Base-by-base conservation (phyloP, 2,888 invertebrate species). In the Ochropleura leucogaster region DNA sequence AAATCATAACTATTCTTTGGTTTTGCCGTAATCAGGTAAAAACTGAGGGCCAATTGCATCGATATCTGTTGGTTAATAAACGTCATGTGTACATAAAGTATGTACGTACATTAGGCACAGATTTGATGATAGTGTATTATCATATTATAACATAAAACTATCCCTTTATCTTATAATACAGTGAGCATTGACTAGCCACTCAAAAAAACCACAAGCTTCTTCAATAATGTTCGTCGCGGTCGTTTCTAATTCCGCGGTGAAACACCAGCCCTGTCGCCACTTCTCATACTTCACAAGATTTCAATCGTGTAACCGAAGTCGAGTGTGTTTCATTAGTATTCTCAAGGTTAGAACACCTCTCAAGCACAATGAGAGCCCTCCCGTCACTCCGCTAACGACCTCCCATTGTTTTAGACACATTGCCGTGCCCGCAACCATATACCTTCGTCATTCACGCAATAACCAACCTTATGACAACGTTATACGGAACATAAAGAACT, bases 341-440 rank as follows among this genome's bases (percentile, higher is more conserved):
- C 82, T 82, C 87, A 79, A 81, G 85, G 85, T 84, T 77, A 72
- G 79, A 72, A 78, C 86, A 76, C 82, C 80, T 85, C 85, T 67
- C 73, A 42, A 62, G 80, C 59, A 76, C 87, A 85, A 79, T 79
- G 73, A 86, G 87, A 77, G 80, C 80, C 82, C 85, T 85, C 74
- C 46, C 80, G 80, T 80, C 87, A 80, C 77, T 65, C 73, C 72
- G 68, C 80, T 85, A 85, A 85, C 85, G 87, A 85, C 82, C 87
- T 82, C 73, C 85, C 77, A 85, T 86, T 85, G 85, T 85, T 86
- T 79, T 76, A 77, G 82, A 85, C 87, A 84, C 85, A 82, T 84
- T 77, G 73, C 74, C 67, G 77, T 74, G 62, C 65, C 75, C 79
- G 63, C 84, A 72, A 69, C 70, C 79, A 68, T 73, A 76, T 65